Evolutionary conservation across 2,888 invertebrate species (phyloP).

Genomic region (Hipparchia semele): DNA sequence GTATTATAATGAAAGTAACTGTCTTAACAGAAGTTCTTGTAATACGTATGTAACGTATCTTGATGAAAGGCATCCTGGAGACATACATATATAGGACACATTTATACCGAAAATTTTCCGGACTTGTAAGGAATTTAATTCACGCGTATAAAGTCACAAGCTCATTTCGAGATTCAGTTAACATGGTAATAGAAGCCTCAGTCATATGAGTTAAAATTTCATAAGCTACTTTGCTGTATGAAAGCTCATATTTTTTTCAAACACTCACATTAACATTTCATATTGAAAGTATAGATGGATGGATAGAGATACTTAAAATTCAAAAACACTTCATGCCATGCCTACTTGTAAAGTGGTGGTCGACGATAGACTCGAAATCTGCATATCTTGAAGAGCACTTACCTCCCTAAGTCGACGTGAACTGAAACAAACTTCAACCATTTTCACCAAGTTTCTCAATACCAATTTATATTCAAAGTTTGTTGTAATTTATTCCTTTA

Average conservation of each 20-base stretch:
- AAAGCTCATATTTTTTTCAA: not conserved
- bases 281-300: not conserved
- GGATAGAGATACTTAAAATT: constrained; percentile 2
- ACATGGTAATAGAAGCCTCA: no score
- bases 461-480: constrained; percentile 23
- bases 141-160: no score
- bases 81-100: no score
- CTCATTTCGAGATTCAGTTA: no score
- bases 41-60: no score
- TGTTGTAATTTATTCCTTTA: constrained; percentile 6
- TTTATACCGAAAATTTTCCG: no score
- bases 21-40: no score
- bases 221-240: no score
- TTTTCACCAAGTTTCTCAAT: constrained; percentile 17
- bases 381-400: constrained; percentile 50
- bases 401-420: constrained; percentile 26
- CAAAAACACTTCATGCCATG: constrained; percentile 9
- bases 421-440: constrained; percentile 26
- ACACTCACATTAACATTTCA: not conserved
- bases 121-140: no score
- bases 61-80: no score
- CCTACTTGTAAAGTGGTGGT: constrained; percentile 20
- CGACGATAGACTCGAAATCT: constrained; percentile 42
- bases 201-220: no score
- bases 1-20: no score